Evolutionary conservation across 2,797 vertebrate species (phyloP).

Genomic region (Aeoliscus strigatus): DNA sequence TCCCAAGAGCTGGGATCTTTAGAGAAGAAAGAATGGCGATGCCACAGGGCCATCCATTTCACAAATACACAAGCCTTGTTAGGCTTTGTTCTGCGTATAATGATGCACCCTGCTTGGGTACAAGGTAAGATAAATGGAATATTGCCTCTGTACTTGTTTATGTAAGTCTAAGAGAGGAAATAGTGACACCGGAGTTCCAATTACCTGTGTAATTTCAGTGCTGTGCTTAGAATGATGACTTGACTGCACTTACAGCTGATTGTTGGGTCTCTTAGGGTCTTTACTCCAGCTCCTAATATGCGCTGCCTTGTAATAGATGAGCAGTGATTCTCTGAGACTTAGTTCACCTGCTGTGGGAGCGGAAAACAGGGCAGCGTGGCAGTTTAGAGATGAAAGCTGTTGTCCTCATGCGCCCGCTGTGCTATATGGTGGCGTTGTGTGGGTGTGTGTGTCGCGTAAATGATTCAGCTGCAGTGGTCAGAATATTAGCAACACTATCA

Average conservation of each 20-base stretch:
- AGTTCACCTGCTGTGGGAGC: slow-evolving; percentile 28
- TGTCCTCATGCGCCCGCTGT: slow-evolving; percentile 13
- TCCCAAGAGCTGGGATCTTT: slow-evolving; percentile 21
- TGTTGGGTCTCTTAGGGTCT: slow-evolving; percentile 53
- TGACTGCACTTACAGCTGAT: slow-evolving; percentile 63
- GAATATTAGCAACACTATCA: slow-evolving; percentile 13
- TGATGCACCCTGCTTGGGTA: slow-evolving; percentile 56
- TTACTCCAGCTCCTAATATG: slow-evolving; percentile 48
- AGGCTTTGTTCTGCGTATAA: slow-evolving; percentile 56
- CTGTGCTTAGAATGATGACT: slow-evolving; percentile 58
- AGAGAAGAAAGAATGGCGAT: slow-evolving; percentile 39
- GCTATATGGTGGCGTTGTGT: background rate
- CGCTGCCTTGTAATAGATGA: slow-evolving; percentile 49
- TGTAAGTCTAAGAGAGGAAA: slow-evolving; percentile 57
- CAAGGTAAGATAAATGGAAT: slow-evolving; percentile 72
- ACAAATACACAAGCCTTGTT: slow-evolving; percentile 58
- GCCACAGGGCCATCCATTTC: slow-evolving; percentile 53
- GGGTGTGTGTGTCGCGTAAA: background rate
- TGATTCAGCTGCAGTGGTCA: slow-evolving; percentile 3
- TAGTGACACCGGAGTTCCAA: slow-evolving; percentile 66
- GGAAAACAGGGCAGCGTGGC: slow-evolving; percentile 31
- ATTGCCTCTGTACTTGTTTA: slow-evolving; percentile 63
- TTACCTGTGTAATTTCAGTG: slow-evolving; percentile 70
- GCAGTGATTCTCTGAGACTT: slow-evolving; percentile 33
- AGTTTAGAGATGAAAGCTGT: slow-evolving; percentile 29